phyloP scores from a whole-genome alignment of 2,113 vertebrate species.

The Arothron firmamentum region DNA sequence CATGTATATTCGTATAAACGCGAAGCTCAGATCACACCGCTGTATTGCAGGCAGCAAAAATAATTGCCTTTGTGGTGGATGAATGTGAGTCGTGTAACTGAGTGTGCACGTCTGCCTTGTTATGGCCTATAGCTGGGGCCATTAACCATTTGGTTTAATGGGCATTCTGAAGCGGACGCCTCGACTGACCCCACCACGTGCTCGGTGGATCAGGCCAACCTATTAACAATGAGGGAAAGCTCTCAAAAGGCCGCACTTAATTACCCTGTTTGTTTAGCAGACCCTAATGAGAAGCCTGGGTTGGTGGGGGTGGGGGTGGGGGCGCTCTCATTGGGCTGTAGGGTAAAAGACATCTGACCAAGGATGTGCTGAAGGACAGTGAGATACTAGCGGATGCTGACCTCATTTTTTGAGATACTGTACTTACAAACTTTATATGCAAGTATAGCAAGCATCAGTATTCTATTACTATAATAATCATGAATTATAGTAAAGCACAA shows the following conservation, averaged over 20 bases:
- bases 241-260: conserved; percentile 61
- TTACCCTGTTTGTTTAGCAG: conserved; percentile 66
- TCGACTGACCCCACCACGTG: conserved; percentile 42
- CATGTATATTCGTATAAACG: conserved; percentile 18
- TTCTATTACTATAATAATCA: no score
- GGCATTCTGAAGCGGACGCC: conserved; percentile 45
- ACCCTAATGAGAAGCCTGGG: conserved; percentile 24
- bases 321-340: conserved; percentile 54
- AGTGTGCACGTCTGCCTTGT: conserved; percentile 49
- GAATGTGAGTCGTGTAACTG: conserved; percentile 39
- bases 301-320: conserved; percentile 5
- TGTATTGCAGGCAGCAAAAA: conserved; percentile 34
- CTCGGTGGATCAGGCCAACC: conserved; percentile 46
- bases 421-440: no score
- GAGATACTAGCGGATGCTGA: conserved; percentile 20
- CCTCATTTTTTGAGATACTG: conserved; percentile 1
- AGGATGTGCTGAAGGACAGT: conserved; percentile 33
- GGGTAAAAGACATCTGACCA: conserved; percentile 60
- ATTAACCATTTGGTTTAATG: conserved; percentile 64
- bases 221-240: conserved; percentile 56
- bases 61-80: conserved; percentile 60
- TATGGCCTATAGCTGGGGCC: conserved; percentile 36
- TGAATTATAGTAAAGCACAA: neutral
- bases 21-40: conserved; percentile 30
- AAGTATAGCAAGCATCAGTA: no score